These are phyloP conservation scores for Amiota mariae DNA, from an alignment of 2,888 invertebrate species.

Conservation along the genomic window DNA sequence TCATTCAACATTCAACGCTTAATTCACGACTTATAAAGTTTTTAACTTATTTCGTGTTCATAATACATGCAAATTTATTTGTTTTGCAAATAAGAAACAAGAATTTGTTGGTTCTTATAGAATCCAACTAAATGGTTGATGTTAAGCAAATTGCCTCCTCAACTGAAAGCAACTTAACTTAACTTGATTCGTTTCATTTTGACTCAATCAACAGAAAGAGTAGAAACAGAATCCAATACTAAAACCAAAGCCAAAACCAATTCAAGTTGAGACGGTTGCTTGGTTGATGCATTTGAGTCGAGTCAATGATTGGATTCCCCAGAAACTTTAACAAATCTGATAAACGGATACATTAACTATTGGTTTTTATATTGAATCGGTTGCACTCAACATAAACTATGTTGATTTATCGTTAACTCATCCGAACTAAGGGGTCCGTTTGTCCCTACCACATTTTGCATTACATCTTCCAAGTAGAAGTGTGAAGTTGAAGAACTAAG, in stretches of 20 bases:
- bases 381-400: constrained; percentile 25
- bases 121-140: too few species aligned
- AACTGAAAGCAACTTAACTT: too few species aligned
- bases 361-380: constrained; percentile 56
- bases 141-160: too few species aligned
- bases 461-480: not conserved
- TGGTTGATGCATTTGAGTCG: constrained; percentile 26
- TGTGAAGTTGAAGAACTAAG: not conserved
- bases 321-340: constrained; percentile 37
- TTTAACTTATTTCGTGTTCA: constrained; percentile 64
- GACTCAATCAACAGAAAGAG: too few species aligned
- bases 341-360: constrained; percentile 56
- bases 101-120: not conserved
- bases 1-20: constrained; percentile 61
- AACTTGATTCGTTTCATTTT: too few species aligned
- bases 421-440: too few species aligned
- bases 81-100: constrained; percentile 20
- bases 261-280: not conserved
- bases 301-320: constrained; percentile 6
- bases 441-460: too few species aligned
- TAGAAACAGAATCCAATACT: too few species aligned
- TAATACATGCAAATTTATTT: constrained; percentile 59
- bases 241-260: too few species aligned
- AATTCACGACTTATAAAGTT: constrained; percentile 64
- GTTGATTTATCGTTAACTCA: constrained; percentile 48